Base-by-base conservation (phyloP, 2,113 vertebrate species). In the Anoura caudifer region DNA sequence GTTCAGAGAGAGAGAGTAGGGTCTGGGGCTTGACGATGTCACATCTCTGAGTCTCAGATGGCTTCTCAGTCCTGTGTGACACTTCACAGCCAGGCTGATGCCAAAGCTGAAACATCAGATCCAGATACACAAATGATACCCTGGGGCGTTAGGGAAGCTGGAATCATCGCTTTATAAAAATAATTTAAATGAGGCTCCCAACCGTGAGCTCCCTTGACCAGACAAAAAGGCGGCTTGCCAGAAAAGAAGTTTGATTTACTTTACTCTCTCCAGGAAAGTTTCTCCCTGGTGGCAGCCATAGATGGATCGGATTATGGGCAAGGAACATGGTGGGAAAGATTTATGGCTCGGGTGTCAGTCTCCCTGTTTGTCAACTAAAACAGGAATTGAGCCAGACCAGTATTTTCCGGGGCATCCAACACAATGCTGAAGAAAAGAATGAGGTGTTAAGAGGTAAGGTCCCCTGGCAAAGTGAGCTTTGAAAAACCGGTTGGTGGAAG, bases 271-370 rank as follows among this genome's bases (percentile, higher is more conserved):
- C 4, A 13, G 73, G 31, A 22, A 69, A 28, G 5, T 45, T 13
- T 41, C 82, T 67, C 72, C 61, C 16, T 4, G 3, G 10, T 11
- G 52, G 76, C 0, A 31, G 31, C 14, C 36, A 3, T 3, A 1
- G 2, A 31, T 2, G 14, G 28, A 4, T 69, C 41, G 8, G 70
- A 24, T 16, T 4, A 22, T 26, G 7, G 8, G 28, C 16, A 26
- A 33, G 10, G 3, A 19, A 26, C 22, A 4, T 0, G 2, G 17
- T 17, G 59, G 0, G 6, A 12, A 52, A 47, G 47, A 31, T 22
- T 28, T 24, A 11, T 15, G 19, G 56, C 9, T 38, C 67, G 2
- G 14, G 52, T 2, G 0, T 47, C 36, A 1, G 4, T 63, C 70
- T 76, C 31, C 31, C 54, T 5, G 2, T 2, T 33, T 45, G 54